Evolutionary conservation across 1,140 invertebrate species (phyloP), one percentile per base, ranked within the genome.

Genomic region (Bradynema listronoti): DNA sequence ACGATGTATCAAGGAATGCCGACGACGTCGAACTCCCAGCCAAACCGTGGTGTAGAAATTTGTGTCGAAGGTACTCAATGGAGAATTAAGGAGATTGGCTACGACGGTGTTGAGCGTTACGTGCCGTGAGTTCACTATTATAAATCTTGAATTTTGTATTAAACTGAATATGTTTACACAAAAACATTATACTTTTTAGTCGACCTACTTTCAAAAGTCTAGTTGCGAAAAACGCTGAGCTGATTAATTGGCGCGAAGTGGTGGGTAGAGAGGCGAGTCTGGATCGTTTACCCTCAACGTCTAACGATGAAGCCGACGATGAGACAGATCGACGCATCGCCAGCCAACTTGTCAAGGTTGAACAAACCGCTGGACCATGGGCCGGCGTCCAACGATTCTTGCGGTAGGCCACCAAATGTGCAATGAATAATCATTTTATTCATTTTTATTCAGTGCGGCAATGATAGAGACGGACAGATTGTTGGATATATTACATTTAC

Each of bases 31-130:
- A 63, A 14, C 1, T 42, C 29, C 5, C 16, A 41, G 1, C n/a
- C n/a, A n/a, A n/a, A n/a, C n/a, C 56, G 34, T 33, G 64, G 64
- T 9, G 56, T 69, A 11, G 39, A 67, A 53, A 61, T 67, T 30
- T 71, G 65, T 43, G 57, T 67, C 9, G 65, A 67, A 43, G 46
- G 58, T n/a, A 60, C 30, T 30, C 66, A 67, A 62, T 71, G 68
- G 67, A 66, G 65, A 71, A 71, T 67, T 39, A 42, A 71, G 30
- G 59, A 65, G 22, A 71, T 67, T 19, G 46, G 34, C 11, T 67
- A 67, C 34, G 68, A 71, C 50, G 65, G 65, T 11, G 47, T 30
- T 19, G 65, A 67, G 41, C 45, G 51, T 30, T 71, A 66, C 41
- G 56, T 66, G 52, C 63, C 42, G 65, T 67, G 14, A 36, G 68